Percentiles rank a stretch among this genome's conserved stretches.
These are phyloP conservation scores for Caenorhabditis briggsae DNA, from an alignment of 1,140 invertebrate genomes.

Conservation along the genomic window DNA sequence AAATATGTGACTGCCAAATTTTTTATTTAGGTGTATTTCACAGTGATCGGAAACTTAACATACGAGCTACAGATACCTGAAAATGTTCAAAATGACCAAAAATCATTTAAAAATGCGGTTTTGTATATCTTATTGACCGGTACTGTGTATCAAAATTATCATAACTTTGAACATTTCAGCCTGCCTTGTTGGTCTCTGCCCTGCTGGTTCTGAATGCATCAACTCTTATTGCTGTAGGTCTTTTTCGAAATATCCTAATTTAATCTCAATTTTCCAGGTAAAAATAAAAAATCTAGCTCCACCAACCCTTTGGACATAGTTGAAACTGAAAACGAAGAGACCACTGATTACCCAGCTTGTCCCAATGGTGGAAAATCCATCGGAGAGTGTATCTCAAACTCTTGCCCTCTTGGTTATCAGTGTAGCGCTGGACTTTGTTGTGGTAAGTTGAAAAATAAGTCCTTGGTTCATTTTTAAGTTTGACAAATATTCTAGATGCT, in stretches of 20 bases:
- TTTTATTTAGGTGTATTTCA: too few relatives aligned
- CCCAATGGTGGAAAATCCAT: conserved; percentile 59
- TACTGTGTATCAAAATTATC: too few relatives aligned
- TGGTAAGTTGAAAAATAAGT: conserved; percentile 5
- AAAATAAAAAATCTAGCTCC: conserved; percentile 9
- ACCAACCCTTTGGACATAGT: background rate
- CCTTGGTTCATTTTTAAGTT: background rate
- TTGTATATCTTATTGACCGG: too few relatives aligned
- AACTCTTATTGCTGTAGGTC: conserved; percentile 58
- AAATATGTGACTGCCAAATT: too few relatives aligned
- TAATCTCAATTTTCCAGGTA: background rate
- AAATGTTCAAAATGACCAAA: too few relatives aligned
- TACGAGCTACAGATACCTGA: too few relatives aligned
- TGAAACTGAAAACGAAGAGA: background rate
- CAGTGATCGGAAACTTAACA: too few relatives aligned
- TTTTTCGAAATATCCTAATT: background rate
- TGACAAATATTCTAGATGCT: background rate
- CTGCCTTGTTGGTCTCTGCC: conserved; percentile 58
- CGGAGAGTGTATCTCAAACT: conserved; percentile 65
- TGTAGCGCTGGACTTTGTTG: conserved; percentile 66
- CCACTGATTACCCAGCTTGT: conserved; percentile 21
- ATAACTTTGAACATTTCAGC: conserved; percentile 1
- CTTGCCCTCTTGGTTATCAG: conserved; percentile 63
- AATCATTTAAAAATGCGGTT: too few relatives aligned
- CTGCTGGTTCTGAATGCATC: conserved; percentile 61